Base-by-base conservation (phyloP, 2,113 vertebrate species). In the Phyllopteryx taeniolatus region DNA sequence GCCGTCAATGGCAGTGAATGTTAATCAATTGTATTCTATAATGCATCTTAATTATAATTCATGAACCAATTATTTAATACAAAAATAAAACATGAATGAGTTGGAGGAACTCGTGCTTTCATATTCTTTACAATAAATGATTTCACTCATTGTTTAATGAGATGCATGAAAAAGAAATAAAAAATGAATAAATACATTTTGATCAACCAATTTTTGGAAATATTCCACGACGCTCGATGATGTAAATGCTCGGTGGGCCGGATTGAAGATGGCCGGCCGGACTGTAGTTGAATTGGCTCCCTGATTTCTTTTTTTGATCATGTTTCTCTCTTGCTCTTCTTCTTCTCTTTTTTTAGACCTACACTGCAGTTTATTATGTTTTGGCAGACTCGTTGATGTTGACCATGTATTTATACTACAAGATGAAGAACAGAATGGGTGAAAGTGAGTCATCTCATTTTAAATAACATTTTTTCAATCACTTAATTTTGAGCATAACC, bases 321-420 rank as follows among this genome's bases (percentile, higher is more conserved):
- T 11, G 31, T 35, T 0, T 67, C 44, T 72, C 20, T 9, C 0
- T 5, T 13, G 10, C 43, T 61, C 70, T 54, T 61, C 6, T 47
- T 60, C 75, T 43, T 65, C 8, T 65, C n/a, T 8, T 14, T 5
- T 27, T 49, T 20, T 39, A 99, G 97, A 94, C 88, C 10, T 99
- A 98, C 85, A 99, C 97, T 0, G 97, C 97, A 0, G 35, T 97
- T 70, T 99, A 99, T 85, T 99, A 99, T 0, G 95, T 98, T 43
- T 0, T 95, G 1, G 94, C 95, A 0, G 98, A 99, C 84, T 6
- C 96, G 76, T 1, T 93, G 63, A 98, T 99, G 95, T 83, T 98
- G 17, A 74, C 81, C 0, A 82, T 98, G 70, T 99, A 96, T 83
- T 51, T 74, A 8, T 94, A 98, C 80, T 98, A 96, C 93, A 95